phyloP scores from a whole-genome alignment of 2,113 vertebrate genomes.

The Columbina picui region DNA sequence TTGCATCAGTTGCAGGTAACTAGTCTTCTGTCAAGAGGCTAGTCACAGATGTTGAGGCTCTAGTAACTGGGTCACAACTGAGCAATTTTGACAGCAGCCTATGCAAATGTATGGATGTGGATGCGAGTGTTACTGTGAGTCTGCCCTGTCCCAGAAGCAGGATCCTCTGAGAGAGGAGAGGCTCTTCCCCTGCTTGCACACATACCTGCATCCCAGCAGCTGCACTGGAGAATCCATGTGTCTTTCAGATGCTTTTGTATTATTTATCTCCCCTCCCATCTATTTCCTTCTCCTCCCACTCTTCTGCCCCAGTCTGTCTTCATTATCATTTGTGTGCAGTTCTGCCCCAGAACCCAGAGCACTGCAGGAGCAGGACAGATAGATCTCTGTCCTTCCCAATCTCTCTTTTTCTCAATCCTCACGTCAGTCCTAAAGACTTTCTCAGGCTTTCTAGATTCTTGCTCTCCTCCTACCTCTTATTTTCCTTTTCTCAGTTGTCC shows the following conservation, averaged over 20 bases:
- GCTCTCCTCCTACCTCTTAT: background rate
- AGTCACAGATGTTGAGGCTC: background rate
- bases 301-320: background rate
- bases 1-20: fast-evolving
- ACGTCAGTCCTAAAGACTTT: background rate
- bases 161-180: background rate
- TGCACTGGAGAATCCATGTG: background rate
- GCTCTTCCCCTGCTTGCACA: background rate
- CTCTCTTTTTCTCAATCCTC: background rate
- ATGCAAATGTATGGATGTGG: fast-evolving
- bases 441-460: background rate
- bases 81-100: background rate
- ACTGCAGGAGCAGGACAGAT: background rate
- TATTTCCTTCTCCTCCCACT: background rate
- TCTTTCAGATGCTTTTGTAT: background rate
- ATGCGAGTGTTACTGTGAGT: background rate
- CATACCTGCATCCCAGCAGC: background rate
- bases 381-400: background rate
- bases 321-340: background rate
- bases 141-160: background rate
- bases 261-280: background rate
- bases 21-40: background rate
- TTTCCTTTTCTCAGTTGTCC: background rate
- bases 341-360: background rate
- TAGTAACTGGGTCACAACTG: background rate